These are phyloP conservation scores for Trachelus troglodyta DNA, from an alignment of 2,888 invertebrate genomes.

Conservation along the genomic window DNA sequence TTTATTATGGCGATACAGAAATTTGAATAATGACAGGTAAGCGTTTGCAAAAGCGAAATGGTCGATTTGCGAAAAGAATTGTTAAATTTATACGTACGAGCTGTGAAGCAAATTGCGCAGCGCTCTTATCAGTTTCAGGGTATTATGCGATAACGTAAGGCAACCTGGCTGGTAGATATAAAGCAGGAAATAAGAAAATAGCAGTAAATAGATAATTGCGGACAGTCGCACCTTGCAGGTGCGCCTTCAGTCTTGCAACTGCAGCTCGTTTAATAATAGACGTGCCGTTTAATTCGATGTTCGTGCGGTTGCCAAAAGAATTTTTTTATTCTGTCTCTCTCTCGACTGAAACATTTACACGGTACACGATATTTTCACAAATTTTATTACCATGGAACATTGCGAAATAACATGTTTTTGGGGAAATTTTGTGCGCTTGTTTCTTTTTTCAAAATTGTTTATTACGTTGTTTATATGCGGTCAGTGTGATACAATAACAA, in stretches of 20 bases:
- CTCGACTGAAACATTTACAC: not conserved
- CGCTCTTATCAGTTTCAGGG: not conserved
- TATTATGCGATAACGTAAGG: not conserved
- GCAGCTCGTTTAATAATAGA: conserved; percentile 9
- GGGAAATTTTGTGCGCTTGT: not conserved
- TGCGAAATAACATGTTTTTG: not conserved
- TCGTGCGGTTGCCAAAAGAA: not conserved
- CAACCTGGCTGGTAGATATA: not conserved
- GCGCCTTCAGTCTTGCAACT: not conserved
- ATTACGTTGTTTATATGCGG: not conserved
- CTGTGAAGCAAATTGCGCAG: no score
- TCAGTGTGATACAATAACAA: not conserved
- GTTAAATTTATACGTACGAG: not conserved
- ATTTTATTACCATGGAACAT: not conserved
- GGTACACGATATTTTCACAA: not conserved
- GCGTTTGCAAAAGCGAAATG: not conserved
- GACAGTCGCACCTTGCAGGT: not conserved
- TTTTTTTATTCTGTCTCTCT: not conserved
- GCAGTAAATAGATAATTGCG: not conserved
- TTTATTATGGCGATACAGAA: not conserved
- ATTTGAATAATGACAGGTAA: not conserved
- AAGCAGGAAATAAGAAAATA: not conserved
- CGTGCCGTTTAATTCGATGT: not conserved
- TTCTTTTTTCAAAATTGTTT: not conserved
- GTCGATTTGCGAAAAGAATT: not conserved